Evolutionary conservation across 2,888 invertebrate species (phyloP), one percentile per base, ranked within the genome.

Genomic region (Sepioteuthis lessoniana): DNA sequence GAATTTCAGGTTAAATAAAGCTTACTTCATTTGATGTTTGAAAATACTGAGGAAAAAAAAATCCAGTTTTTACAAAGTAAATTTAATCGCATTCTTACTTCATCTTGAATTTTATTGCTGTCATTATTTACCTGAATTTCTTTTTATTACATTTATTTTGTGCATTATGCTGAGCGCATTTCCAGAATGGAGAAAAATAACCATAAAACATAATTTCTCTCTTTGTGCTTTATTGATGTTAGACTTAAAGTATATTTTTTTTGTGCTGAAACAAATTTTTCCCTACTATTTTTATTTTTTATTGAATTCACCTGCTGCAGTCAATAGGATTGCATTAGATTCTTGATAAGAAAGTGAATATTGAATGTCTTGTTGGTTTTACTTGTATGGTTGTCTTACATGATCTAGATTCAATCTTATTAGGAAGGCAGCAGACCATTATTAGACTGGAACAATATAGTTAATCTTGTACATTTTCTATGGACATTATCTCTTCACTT

Each of bases 321-420:
- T 76, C n/a, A 76, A 35, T 76, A 76, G 76, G 76, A 76, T 76
- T 35, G n/a, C 76, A n/a, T 76, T 76, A 76, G n/a, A 76, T n/a
- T 76, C 76, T 13, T 35, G n/a, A 76, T 76, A n/a, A 21, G 5
- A 55, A 76, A 76, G 76, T 76, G 76, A 16, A 19, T 76, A 76
- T 76, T 76, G n/a, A 16, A 76, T 76, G 10, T 76, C 76, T 76
- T 76, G 13, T 16, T 76, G 25, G 1, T 28, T 76, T 60, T 60
- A 60, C 60, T 60, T 60, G 31, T 60, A 50, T n/a, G n/a, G n/a
- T 35, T 76, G 76, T n/a, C n/a, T 76, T 76, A 55, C 35, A 76
- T 76, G 76, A 76, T 76, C 76, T 76, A n/a, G 2, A 21, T 55
- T 55, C 55, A 55, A 55, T 55, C 55, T 25, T 55, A 55, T 25